Base-by-base conservation (phyloP, 2,888 invertebrate species). In the Arge pagana region DNA sequence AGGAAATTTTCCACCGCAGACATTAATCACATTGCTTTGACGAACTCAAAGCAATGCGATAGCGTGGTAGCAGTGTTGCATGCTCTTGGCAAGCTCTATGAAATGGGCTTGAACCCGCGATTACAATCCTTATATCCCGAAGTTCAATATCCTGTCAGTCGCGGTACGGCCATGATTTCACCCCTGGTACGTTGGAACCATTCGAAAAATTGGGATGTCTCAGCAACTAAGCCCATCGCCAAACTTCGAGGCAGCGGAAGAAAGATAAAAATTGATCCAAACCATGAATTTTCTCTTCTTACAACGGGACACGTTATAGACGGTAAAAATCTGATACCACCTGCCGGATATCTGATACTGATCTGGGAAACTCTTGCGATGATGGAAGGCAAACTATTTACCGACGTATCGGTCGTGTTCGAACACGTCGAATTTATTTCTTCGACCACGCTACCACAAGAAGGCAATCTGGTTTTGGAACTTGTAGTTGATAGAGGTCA, bases 171-270 rank as follows among this genome's bases (percentile, higher is more conserved):
- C 0, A 90, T 90, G 85, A 81, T 96, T 36, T 83, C 91, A 0
- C 88, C 93, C 3, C 78, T 89, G 2, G 83, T 96, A n/a, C 84
- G 84, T 58, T 96, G 96, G 95, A 90, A 96, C 61, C 95, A 96
- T 66, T 81, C 83, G 13, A 85, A 86, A 54, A 85, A 88, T 54
- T 90, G 89, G 88, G 86, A 84, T 61, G 86, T 89, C 1, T 85
- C 86, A 0, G 82, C 83, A 37, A 88, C 85, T 69, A 83, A 82
- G 59, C 83, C 84, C 31, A 84, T 85, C 70, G 85, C 85, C 64
- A 85, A 85, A 62, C 83, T 85, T 65, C 82, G 83, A 51, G 85
- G 85, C 24, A 86, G 87, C 0, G 88, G 89, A 61, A 79, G 87
- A 37, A 77, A 80, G 0, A 80, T 87, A 13, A 72, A 81, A 16